Evolutionary conservation across 2,888 invertebrate genomes (phyloP).

Genomic region (Drosophila tanythrix): DNA sequence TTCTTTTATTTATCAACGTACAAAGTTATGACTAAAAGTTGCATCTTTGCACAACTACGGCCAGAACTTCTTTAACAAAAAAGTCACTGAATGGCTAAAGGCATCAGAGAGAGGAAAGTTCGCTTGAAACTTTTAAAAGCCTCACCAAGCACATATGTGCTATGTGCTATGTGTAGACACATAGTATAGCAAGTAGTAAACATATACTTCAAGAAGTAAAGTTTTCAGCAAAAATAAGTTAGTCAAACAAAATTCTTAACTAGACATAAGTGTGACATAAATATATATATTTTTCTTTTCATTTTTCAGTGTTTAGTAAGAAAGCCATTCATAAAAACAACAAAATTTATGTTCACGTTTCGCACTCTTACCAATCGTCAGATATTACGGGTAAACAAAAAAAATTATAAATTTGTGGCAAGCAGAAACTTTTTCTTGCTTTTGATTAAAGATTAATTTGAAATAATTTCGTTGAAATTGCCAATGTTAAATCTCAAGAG

Average conservation of each 20-base stretch:
- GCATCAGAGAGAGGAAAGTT: conserved; percentile 37
- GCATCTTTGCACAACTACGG: conserved; percentile 20
- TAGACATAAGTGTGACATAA: conserved; percentile 32
- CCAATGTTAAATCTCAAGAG: not conserved
- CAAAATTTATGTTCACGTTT: not conserved
- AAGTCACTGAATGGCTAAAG: conserved; percentile 34
- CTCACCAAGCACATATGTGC: conserved; percentile 30
- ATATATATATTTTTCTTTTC: conserved; percentile 4
- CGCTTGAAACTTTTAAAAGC: conserved; percentile 43
- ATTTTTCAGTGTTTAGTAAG: not conserved
- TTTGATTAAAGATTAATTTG: not conserved
- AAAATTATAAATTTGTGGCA: not conserved
- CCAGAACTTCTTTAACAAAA: conserved; percentile 16
- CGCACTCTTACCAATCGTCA: not conserved
- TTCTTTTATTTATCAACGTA: conserved; percentile 24
- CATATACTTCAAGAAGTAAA: conserved; percentile 25
- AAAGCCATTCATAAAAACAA: not conserved
- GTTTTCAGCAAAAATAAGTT: conserved; percentile 16
- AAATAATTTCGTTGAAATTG: not conserved
- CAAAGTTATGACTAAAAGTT: conserved; percentile 36
- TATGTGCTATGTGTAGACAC: conserved; percentile 10
- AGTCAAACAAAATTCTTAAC: conserved; percentile 26
- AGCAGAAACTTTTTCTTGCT: not conserved
- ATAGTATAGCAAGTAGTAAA: conserved; percentile 11
- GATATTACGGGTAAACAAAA: too few species aligned